Base-by-base conservation (phyloP, 1,140 invertebrate genomes). In the Paralvinella palmiformis region DNA sequence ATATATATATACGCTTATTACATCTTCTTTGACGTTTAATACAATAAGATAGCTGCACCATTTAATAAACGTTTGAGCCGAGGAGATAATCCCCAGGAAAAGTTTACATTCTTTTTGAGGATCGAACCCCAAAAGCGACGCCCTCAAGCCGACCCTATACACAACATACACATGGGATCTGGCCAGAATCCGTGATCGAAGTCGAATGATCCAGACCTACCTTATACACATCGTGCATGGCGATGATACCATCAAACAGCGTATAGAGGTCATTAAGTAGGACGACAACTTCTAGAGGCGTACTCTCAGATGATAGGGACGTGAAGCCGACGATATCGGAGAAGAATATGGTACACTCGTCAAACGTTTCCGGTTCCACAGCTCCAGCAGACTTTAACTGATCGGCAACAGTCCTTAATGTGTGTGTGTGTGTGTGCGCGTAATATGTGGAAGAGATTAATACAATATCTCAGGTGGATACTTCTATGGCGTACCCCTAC, bases 181-280 rank as follows among this genome's bases (percentile, higher is more conserved):
- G n/a, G n/a, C 37, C 37, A 10, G n/a, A 41, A 10, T 41, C 37
- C 37, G 10, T 41, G 37, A 41, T 10, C 37, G 10, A 41, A n/a
- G 10, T 41, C 10, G 10, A 10, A 41, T 41, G 37, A 10, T 41
- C n/a, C 37, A 10, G 37, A 24, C n/a, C 29, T 79, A 96, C 94
- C 86, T 99, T 99, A 79, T 99, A 99, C 5, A 98, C 95, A 82
- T 98, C 93, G 73, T 93, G 98, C 71, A 95, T 89, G 77, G 94
- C 94, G 65, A 98, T 93, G 68, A 96, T 93, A 1, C 90, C 91
- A 80, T 99, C 96, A 77, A 98, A 97, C 66, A 90, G 90, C 15
- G 93, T 94, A 80, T 98, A 98, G 10, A 98, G 85, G 80, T 97
- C 94, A 80, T 98, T 98, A 13, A 98, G 86, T 3, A 98, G 83